Base-by-base conservation (phyloP, 2,888 invertebrate genomes). In the Drosophila anomalipes region DNA sequence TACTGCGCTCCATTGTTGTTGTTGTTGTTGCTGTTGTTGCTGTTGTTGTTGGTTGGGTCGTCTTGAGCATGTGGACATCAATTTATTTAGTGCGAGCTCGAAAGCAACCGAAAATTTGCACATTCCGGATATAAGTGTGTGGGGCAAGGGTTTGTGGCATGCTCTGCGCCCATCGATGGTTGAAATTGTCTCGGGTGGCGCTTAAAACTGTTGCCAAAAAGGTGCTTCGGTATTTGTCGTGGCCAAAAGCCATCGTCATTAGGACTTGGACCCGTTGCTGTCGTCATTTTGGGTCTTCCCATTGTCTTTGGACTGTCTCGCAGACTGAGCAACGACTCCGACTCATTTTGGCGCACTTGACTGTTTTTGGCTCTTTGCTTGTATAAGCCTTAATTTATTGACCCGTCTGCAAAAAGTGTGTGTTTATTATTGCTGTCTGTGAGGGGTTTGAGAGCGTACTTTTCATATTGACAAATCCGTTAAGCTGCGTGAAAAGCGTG, bases 31-130 rank as follows among this genome's bases (percentile, higher is more conserved):
- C n/a, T n/a, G n/a, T n/a, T n/a, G n/a, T 2, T 44, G 41, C n/a
- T 58, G 26, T 28, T 52, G 53, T 52, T 54, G 44, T 65, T 56
- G 30, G 65, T 70, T 39, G 80, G 76, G 69, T 70, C 64, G 70
- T 76, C 89, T 86, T 77, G 68, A 76, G 89, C 77, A 78, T 86
- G 87, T 82, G 87, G 74, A 82, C 87, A 78, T 89, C 83, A 81
- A 86, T 89, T 85, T 85, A 89, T 83, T 86, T 85, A 88, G 83
- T 88, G 86, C 75, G 73, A 79, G 60, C 71, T 68, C 59, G 51
- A 35, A 82, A 62, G 67, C 63, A 66, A 58, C 63, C 77, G 74
- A 73, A 74, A 83, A 84, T 79, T 73, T 87, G 70, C 79, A 87
- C 76, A 84, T 77, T 87, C 66, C 82, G 80, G 61, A 75, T 71